Conservation (phyloP, 1,140 invertebrate genomes). For the Conus betulinus region DNA sequence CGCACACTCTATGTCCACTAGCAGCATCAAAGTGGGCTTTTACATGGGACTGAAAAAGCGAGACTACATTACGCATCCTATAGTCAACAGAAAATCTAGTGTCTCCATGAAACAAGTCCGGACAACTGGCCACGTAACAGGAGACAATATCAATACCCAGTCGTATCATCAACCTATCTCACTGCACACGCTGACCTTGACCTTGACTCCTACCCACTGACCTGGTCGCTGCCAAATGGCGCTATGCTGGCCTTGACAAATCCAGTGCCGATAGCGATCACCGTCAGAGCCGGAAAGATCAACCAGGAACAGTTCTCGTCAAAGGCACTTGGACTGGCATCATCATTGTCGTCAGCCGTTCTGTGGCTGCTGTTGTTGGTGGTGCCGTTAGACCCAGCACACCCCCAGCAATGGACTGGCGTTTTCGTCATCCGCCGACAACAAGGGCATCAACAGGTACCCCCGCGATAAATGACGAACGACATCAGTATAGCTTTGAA, state of each 20-base stretch:
- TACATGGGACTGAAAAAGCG: too few relatives aligned
- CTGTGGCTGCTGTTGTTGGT: neutral
- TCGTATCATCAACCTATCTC: too few relatives aligned
- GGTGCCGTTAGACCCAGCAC: neutral
- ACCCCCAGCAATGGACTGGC: neutral
- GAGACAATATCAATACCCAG: too few relatives aligned
- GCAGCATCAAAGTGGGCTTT: too few relatives aligned
- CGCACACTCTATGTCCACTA: too few relatives aligned
- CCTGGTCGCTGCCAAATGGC: slow-evolving; percentile 79
- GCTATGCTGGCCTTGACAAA: slow-evolving; percentile 77
- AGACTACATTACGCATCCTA: too few relatives aligned
- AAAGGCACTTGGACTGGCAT: slow-evolving; percentile 18
- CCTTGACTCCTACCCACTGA: slow-evolving; percentile 22
- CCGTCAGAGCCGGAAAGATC: slow-evolving; percentile 62
- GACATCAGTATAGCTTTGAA: slow-evolving; percentile 76
- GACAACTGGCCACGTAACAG: too few relatives aligned
- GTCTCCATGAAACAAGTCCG: too few relatives aligned
- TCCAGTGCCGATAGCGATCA: slow-evolving; percentile 77
- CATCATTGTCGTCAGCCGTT: neutral
- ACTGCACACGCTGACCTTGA: too few relatives aligned
- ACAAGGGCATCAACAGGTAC: slow-evolving; percentile 71
- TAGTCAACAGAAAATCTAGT: too few relatives aligned
- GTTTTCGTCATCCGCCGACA: slow-evolving; percentile 34
- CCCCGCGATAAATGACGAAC: slow-evolving; percentile 76
- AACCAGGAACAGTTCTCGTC: slow-evolving; percentile 62